Conservation (phyloP, 30 jellyfish, hydroid and myxozoan species). For the Aurelia aurita complex sp. Pacific region DNA sequence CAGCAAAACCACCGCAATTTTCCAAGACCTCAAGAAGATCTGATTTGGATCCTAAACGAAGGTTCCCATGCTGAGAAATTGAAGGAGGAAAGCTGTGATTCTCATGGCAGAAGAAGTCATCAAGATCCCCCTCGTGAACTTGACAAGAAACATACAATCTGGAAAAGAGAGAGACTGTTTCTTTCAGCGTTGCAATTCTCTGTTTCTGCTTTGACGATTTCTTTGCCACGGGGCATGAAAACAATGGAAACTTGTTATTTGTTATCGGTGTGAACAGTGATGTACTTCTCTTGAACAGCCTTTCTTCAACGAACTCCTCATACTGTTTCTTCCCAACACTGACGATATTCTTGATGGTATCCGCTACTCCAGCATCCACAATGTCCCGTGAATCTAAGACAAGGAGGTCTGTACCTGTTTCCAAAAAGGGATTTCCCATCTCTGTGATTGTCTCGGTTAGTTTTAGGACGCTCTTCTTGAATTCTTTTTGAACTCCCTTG, state of each 20-base stretch:
- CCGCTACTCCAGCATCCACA: no score
- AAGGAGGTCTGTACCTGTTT: background rate
- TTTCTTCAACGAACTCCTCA: conserved; percentile 6
- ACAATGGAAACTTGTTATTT: conserved; percentile 29
- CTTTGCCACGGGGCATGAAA: conserved; percentile 6
- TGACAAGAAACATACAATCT: conserved; percentile 53
- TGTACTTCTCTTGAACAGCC: background rate
- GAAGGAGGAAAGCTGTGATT: conserved; percentile 34
- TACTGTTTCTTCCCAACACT: background rate
- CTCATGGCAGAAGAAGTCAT: conserved; percentile 23
- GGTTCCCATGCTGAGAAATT: background rate
- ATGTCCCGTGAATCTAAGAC: no score
- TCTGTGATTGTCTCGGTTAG: background rate
- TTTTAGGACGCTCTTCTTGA: background rate
- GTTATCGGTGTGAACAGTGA: conserved; percentile 9
- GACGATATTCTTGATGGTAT: no score
- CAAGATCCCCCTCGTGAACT: conserved; percentile 39
- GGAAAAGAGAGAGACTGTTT: conserved; percentile 17
- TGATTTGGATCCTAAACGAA: background rate
- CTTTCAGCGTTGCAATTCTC: background rate
- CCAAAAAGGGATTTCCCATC: conserved; percentile 40
- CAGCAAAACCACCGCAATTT: no score
- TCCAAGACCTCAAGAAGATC: background rate
- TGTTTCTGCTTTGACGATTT: conserved; percentile 16
- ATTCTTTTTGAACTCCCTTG: no score